Conservation (phyloP, 30 jellyfish, hydroid and myxozoan genomes). For the Phacellophora camtschatica region DNA sequence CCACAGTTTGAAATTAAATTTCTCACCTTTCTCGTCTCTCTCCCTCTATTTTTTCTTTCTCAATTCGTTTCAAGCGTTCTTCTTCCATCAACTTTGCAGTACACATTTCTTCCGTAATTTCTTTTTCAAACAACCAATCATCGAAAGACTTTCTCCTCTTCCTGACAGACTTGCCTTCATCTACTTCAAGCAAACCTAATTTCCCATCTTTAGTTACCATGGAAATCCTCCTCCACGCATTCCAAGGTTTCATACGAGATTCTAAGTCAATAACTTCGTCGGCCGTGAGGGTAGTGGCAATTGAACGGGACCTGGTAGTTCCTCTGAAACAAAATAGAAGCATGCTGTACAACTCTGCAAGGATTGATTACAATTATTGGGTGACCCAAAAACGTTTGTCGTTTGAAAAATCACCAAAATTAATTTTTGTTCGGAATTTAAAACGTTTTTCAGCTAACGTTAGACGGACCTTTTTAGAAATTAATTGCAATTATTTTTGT, state of each 20-base stretch:
- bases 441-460: too few species aligned
- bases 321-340: too few species aligned
- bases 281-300: conserved; percentile 42
- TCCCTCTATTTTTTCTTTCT: conserved; percentile 15
- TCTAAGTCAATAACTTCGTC: conserved; percentile 13
- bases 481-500: too few species aligned
- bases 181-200: background rate
- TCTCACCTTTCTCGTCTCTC: conserved; percentile 38
- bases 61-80: conserved; percentile 30
- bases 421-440: too few species aligned
- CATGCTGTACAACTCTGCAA: too few species aligned
- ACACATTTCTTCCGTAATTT: background rate
- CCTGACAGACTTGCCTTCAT: background rate
- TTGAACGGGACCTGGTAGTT: conserved; percentile 42
- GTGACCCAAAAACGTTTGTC: too few species aligned
- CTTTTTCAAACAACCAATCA: conserved; percentile 38
- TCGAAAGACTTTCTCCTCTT: conserved; percentile 47
- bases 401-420: too few species aligned
- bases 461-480: too few species aligned
- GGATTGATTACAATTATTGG: too few species aligned
- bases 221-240: conserved; percentile 57
- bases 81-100: conserved; percentile 17
- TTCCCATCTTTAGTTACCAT: conserved; percentile 11
- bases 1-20: background rate
- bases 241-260: conserved; percentile 38